Evolutionary conservation across 2,797 vertebrate genomes (phyloP).

Genomic region (Hyperoplus lanceolatus): DNA sequence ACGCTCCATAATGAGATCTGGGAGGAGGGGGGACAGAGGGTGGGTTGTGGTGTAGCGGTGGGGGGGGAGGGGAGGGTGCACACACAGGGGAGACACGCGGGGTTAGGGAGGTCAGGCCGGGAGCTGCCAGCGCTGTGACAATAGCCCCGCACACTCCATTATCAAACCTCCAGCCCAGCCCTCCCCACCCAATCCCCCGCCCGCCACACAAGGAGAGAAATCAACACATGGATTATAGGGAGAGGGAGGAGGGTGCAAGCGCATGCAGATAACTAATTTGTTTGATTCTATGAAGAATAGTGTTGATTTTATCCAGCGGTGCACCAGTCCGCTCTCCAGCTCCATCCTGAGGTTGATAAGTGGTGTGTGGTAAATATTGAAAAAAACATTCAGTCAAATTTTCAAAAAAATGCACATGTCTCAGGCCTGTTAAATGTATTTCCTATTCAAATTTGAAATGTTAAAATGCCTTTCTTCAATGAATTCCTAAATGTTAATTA

Average conservation of each 20-base stretch:
- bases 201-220: slow-evolving; percentile 41
- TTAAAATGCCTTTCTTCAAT: slow-evolving; percentile 21
- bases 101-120: slow-evolving; percentile 66
- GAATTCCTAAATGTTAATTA: slow-evolving; percentile 50
- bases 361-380: not conserved
- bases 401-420: slow-evolving; percentile 5
- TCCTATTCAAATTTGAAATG: not conserved
- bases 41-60: slow-evolving; percentile 20
- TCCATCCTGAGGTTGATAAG: slow-evolving; percentile 8
- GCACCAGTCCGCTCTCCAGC: not conserved
- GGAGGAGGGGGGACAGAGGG: slow-evolving; percentile 33
- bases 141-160: slow-evolving; percentile 60
- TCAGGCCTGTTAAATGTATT: not conserved
- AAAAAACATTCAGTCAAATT: slow-evolving; percentile 10
- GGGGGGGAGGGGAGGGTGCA: not conserved
- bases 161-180: slow-evolving; percentile 22
- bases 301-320: slow-evolving; percentile 5
- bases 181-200: slow-evolving; percentile 2
- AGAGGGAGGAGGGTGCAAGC: slow-evolving; percentile 21
- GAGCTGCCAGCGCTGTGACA: slow-evolving; percentile 55
- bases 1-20: slow-evolving; percentile 63
- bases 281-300: slow-evolving; percentile 54
- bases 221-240: slow-evolving; percentile 65
- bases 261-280: slow-evolving; percentile 54
- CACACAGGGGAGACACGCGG: slow-evolving; percentile 60